These are phyloP conservation scores for Lemur catta DNA, from an alignment of 2,797 vertebrate genomes.

Conservation along the genomic window DNA sequence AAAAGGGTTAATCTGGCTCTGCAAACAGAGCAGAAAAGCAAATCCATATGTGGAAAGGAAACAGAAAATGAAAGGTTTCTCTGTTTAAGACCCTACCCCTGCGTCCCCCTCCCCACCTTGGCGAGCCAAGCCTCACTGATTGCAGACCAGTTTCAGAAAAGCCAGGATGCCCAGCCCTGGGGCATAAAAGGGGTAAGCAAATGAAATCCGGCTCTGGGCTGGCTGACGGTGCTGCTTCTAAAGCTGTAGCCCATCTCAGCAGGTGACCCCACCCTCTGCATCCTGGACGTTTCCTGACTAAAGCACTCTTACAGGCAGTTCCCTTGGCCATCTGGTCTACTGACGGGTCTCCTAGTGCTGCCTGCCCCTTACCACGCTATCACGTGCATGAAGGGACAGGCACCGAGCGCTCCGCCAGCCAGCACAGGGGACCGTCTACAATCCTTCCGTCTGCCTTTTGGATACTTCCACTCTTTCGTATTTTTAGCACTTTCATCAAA, in stretches of 20 bases:
- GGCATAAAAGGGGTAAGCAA: not conserved
- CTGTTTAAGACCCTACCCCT: not conserved
- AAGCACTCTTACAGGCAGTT: not conserved
- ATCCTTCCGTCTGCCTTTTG: not conserved
- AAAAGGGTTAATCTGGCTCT: not conserved
- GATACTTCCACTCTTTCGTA: not conserved
- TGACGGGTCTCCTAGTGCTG: not conserved
- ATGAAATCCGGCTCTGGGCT: not conserved
- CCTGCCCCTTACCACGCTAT: not conserved
- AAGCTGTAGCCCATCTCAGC: not conserved
- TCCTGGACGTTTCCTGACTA: not conserved
- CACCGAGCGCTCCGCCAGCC: not conserved
- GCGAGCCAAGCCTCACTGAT: not conserved
- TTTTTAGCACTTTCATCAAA: conserved; percentile 10
- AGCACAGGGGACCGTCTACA: not conserved
- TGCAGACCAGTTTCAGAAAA: not conserved
- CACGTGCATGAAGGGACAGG: not conserved
- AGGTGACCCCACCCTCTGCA: not conserved
- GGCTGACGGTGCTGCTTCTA: not conserved
- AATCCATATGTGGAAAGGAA: conserved; percentile 26
- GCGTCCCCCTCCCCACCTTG: not conserved
- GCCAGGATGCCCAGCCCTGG: not conserved
- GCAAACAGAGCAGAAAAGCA: conserved; percentile 1
- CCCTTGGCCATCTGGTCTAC: not conserved
- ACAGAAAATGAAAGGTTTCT: conserved; percentile 18